Base-by-base conservation (phyloP, 23 tunicate species). In the Clavelina lepadiformis region DNA sequence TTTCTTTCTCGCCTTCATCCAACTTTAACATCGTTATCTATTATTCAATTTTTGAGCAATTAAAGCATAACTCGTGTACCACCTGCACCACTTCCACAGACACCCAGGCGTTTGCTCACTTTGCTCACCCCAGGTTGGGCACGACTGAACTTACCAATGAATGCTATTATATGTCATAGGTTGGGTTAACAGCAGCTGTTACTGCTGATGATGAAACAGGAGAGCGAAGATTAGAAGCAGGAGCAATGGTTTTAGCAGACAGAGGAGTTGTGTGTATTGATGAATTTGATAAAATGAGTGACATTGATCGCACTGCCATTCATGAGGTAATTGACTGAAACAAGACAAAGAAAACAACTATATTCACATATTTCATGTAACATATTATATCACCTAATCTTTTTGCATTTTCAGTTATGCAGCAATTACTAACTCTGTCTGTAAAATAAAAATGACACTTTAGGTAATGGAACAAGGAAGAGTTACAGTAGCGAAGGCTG, bases 231-330 rank as follows among this genome's bases (percentile, higher is more conserved):
- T 56, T 93, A 21, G 98, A 93, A 67, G 98, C 98, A 0, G 99
- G 99, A n/a, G 99, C 99, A 0, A 86, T 94, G 95, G 99, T 94
- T 18, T 54, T 94, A 38, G 91, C 99, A 23, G 99, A 94, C 56
- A 77, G 95, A 1, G 99, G 99, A n/a, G 76, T 94, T 41, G 95
- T 86, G 0, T 94, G 99, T 72, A 94, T 94, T 60, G 99, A 94
- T 57, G 99, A 94, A 62, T 94, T 94, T 57, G 99, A 94, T 52
- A 94, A 94, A 65, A 94, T 94, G 99, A 80, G 85, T 50, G 99
- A 94, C 33, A 80, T 86, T 29, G 95, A 86, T 59, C 65, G 99
- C 27, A 86, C 99, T 1, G 95, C 95, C 31, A 86, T 94, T 58
- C 99, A 94, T 63, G 99, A 94, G 68, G 99, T 86, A 22, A 41